Base-by-base conservation (phyloP, 2,113 vertebrate species). In the Choloepus hoffmanni region DNA sequence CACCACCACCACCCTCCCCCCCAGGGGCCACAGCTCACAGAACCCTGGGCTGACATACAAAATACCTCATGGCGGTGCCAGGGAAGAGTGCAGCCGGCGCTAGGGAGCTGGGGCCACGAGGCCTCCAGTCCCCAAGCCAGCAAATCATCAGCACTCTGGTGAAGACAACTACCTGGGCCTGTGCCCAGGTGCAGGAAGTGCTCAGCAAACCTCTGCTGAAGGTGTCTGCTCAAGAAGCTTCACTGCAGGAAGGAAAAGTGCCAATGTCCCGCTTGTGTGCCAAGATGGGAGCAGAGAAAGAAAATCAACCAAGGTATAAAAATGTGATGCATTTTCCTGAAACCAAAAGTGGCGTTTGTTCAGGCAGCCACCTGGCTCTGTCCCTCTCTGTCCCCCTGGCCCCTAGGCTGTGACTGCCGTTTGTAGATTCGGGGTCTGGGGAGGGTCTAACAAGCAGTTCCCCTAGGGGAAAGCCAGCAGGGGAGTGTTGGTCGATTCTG, bases 401-500 rank as follows among this genome's bases (percentile, higher is more conserved):
- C 23, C 68, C 8, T 3, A 53, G 55, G 28, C 40, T 18, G 18
- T 11, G 19, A 2, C 40, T 36, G 12, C 2, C 4, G 23, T 40
- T 26, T 26, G 12, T 3, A 2, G n/a, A n/a, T n/a, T 0, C 1
- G 24, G 11, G 60, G 85, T 50, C 78, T 40, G 40, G 48, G 5
- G 4, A 7, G 30, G 0, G 40, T 18, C 14, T n/a, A 28, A 48
- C 68, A 5, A n/a, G 10, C 9, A 33, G 2, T 4, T 23, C 72
- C 55, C 65, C 50, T 4, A 2, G 68, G 21, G 23, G 60, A 14
- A 78, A 11, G 2, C 43, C 14, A 26, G 28, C 11, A 18, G 0
- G 7, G 24, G 3, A 19, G 67, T 0, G 16, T 45, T 21, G n/a
- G 50, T 62, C 70, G 0, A 11, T n/a, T 18, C 73, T 1, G 0